A percentile compares a stretch with the other conserved stretches of the same genome.
These are phyloP conservation scores for Lochmaea capreae DNA, from an alignment of 2,888 invertebrate genomes.

Conservation along the genomic window DNA sequence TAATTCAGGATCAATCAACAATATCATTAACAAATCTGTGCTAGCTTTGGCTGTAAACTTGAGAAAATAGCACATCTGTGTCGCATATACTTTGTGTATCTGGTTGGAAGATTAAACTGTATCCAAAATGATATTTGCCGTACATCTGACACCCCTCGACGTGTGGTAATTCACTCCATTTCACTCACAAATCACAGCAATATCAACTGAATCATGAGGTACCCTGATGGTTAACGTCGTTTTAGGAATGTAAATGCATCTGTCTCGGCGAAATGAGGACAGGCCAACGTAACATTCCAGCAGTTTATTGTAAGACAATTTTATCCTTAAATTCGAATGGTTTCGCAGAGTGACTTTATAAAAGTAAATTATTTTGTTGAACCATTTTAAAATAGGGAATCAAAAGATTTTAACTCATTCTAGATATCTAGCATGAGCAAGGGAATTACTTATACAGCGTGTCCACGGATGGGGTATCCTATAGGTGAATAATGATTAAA, in stretches of 20 bases:
- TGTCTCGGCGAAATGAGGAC: background rate
- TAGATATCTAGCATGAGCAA: too few species aligned
- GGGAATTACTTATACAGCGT: too few species aligned
- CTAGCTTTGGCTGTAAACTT: background rate
- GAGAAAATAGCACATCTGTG: background rate
- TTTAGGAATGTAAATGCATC: conserved; percentile 22
- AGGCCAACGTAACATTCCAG: background rate
- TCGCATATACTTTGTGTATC: background rate
- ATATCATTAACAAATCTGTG: too few species aligned
- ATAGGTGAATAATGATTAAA: too few species aligned
- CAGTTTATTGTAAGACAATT: background rate
- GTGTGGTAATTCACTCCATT: conserved; percentile 43
- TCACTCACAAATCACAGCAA: conserved; percentile 41
- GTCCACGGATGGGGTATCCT: too few species aligned
- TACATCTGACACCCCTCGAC: conserved; percentile 33
- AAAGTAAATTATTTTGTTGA: background rate
- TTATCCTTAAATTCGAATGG: background rate
- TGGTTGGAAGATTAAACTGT: conserved; percentile 13
- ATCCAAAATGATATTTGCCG: conserved; percentile 36
- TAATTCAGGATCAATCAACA: too few species aligned
- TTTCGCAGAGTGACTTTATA: background rate
- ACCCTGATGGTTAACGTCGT: background rate
- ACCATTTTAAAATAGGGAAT: background rate
- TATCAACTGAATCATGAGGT: conserved; percentile 26
- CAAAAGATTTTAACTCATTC: too few species aligned